Conservation (phyloP, 2,888 invertebrate genomes). For the Poecilobothrus nobilitatus region DNA sequence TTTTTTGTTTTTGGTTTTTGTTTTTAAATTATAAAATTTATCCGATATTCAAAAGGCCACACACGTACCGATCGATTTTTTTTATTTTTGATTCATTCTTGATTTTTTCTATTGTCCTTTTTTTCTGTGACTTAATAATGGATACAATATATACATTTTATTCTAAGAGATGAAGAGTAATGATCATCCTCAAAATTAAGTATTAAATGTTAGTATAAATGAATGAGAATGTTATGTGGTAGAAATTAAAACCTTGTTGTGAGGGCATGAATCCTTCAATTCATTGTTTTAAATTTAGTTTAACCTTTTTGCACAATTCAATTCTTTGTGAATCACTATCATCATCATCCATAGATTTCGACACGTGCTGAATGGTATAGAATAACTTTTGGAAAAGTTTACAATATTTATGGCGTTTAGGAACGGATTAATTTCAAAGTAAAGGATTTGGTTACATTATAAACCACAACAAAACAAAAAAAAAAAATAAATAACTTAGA, state of each 20-base stretch:
- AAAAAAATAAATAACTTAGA: no score
- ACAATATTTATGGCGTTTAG: not conserved
- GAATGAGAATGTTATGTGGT: no score
- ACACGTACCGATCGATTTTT: not conserved
- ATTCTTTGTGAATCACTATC: not conserved
- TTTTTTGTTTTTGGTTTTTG: no score
- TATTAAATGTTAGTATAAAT: no score
- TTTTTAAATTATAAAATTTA: not conserved
- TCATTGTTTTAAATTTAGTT: no score
- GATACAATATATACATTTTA: no score
- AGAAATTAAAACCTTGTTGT: no score
- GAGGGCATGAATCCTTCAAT: no score
- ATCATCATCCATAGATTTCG: not conserved
- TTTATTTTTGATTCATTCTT: not conserved
- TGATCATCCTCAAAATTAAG: no score
- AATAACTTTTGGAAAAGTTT: not conserved
- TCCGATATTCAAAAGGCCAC: constrained; percentile 2
- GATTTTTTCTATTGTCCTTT: not conserved
- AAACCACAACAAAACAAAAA: not conserved
- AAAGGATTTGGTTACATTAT: not conserved
- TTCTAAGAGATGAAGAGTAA: no score
- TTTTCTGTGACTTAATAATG: no score
- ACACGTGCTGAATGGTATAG: not conserved
- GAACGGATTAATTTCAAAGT: not conserved
- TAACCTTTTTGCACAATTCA: not conserved